A percentile compares a stretch with the other conserved stretches of the same genome.
These are phyloP conservation scores for Cheiracanthium punctorium DNA, from an alignment of 2,888 invertebrate species.

Conservation along the genomic window DNA sequence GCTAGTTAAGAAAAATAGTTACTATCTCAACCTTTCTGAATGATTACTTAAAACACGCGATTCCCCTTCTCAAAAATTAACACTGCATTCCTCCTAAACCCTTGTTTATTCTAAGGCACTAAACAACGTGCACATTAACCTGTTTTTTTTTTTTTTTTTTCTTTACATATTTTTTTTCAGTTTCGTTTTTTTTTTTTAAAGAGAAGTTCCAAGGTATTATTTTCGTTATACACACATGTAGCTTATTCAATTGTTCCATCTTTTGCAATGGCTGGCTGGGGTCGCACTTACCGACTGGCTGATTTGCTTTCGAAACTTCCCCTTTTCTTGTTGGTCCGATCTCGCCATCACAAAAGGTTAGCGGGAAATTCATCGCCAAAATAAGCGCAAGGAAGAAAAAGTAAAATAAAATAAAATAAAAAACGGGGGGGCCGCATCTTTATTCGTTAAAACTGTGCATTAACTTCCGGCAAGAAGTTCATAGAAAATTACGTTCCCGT, in stretches of 20 bases:
- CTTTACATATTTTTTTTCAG: neutral
- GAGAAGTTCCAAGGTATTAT: slow-evolving; percentile 19
- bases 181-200: neutral
- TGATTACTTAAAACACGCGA: no score
- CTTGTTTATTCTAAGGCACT: slow-evolving; percentile 21
- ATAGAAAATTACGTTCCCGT: neutral
- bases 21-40: no score
- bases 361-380: neutral
- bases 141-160: neutral
- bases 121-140: slow-evolving; percentile 11
- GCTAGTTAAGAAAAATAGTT: no score
- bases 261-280: slow-evolving; percentile 22
- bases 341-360: neutral
- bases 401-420: no score
- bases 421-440: neutral
- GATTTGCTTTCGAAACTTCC: slow-evolving; percentile 9
- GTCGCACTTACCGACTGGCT: slow-evolving; percentile 17
- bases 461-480: slow-evolving; percentile 21
- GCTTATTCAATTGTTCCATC: slow-evolving; percentile 33
- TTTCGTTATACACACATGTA: slow-evolving; percentile 3
- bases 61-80: no score
- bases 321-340: neutral
- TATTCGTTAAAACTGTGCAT: neutral
- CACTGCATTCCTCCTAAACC: no score
- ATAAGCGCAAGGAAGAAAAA: neutral